These are phyloP conservation scores for Cecidostiba fungosa DNA, from an alignment of 2,888 invertebrate genomes.

Conservation along the genomic window DNA sequence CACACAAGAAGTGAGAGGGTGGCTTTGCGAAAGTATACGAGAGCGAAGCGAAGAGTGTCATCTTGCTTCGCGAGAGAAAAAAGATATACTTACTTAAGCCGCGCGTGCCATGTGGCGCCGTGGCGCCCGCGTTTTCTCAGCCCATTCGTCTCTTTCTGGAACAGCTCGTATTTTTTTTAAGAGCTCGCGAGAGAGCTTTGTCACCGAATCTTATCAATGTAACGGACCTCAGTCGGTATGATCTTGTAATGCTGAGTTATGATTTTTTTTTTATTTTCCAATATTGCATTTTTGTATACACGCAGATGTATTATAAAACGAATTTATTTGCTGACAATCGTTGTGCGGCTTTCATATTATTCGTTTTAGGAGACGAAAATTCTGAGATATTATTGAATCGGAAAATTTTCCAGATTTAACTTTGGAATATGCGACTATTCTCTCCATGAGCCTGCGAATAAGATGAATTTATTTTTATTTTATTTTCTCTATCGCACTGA, in stretches of 20 bases:
- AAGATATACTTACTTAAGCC: neutral
- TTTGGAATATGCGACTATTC: slow-evolving; percentile 10
- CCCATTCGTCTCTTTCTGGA: neutral
- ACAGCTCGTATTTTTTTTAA: neutral
- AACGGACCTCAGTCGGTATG: neutral
- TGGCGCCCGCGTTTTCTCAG: slow-evolving; percentile 14
- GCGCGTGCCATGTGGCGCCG: neutral
- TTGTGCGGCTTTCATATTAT: neutral
- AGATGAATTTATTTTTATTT: neutral
- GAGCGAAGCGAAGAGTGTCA: neutral
- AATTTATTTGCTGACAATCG: too few species aligned
- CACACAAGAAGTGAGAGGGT: neutral
- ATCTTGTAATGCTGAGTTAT: neutral
- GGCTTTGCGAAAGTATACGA: neutral
- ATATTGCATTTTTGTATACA: too few species aligned
- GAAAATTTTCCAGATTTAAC: slow-evolving; percentile 19
- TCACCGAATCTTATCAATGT: neutral
- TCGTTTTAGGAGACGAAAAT: neutral
- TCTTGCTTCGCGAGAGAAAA: neutral
- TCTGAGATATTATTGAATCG: neutral
- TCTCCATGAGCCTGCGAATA: slow-evolving; percentile 7
- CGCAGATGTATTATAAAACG: fast-evolving
- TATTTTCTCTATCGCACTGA: neutral
- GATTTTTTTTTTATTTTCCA: neutral
- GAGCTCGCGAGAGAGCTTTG: neutral